These are phyloP conservation scores for Pipa parva DNA, from an alignment of 2,113 vertebrate species.

Conservation along the genomic window DNA sequence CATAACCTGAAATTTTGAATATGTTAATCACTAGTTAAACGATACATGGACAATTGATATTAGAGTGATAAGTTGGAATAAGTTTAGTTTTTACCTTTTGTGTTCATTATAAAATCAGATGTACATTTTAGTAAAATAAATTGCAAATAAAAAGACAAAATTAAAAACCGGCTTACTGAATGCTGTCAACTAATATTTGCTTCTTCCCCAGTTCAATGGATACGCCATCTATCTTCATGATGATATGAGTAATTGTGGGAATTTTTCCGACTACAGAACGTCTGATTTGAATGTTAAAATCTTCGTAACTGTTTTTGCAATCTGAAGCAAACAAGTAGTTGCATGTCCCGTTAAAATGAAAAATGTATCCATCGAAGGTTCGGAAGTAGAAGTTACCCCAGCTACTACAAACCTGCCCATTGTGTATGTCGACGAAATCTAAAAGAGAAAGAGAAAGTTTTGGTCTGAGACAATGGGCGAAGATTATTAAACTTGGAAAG, in stretches of 20 bases:
- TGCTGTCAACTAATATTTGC: not conserved
- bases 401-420: constrained; percentile 55
- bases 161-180: too few species aligned
- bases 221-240: constrained; percentile 57
- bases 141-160: too few species aligned
- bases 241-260: constrained; percentile 48
- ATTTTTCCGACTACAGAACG: constrained; percentile 21
- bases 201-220: constrained; percentile 1
- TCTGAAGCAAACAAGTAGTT: constrained; percentile 61
- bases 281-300: constrained; percentile 66
- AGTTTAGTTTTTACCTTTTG: too few species aligned
- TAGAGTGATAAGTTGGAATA: too few species aligned
- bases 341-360: constrained; percentile 53
- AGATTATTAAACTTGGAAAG: too few species aligned
- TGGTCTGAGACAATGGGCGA: too few species aligned
- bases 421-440: constrained; percentile 45
- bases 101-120: too few species aligned
- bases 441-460: not conserved
- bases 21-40: too few species aligned
- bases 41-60: too few species aligned
- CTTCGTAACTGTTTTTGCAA: constrained; percentile 53
- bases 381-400: constrained; percentile 63
- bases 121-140: too few species aligned
- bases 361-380: constrained; percentile 60
- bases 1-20: not conserved